phyloP scores from a whole-genome alignment of 2,797 vertebrate species.

The Halcyon chelicuti region DNA sequence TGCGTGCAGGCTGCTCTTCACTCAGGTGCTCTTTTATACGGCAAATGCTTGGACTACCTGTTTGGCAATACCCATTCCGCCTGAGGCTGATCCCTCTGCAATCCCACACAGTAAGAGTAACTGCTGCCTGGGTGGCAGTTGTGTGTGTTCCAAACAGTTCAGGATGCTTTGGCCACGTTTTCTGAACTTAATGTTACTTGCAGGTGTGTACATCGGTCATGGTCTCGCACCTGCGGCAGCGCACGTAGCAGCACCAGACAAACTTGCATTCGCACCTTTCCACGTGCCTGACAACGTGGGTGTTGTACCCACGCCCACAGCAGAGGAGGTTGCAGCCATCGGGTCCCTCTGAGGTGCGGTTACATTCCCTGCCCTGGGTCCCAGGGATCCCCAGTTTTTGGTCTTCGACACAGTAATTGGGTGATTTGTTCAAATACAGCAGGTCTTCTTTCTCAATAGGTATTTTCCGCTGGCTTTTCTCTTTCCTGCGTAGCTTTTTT shows the following conservation, averaged over 20 bases:
- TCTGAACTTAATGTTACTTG: constrained; percentile 77
- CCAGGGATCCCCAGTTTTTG: constrained; percentile 86
- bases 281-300: constrained; percentile 90
- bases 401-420: constrained; percentile 95
- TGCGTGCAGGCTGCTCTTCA: background rate
- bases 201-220: constrained; percentile 97
- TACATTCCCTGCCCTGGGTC: constrained; percentile 92
- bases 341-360: constrained; percentile 86
- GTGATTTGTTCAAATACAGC: constrained; percentile 91
- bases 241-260: constrained; percentile 97
- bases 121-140: rapidly evolving
- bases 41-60: background rate
- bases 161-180: rapidly evolving
- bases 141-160: rapidly evolving
- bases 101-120: rapidly evolving
- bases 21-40: background rate
- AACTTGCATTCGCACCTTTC: constrained; percentile 96
- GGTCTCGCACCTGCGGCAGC: constrained; percentile 93
- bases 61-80: background rate
- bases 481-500: constrained; percentile 86
- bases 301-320: constrained; percentile 97
- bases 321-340: constrained; percentile 94
- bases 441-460: constrained; percentile 85
- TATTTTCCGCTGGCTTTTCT: constrained; percentile 82
- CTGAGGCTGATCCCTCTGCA: background rate